Base-by-base conservation (phyloP, 1,140 invertebrate species). In the Drosophila suzukii region DNA sequence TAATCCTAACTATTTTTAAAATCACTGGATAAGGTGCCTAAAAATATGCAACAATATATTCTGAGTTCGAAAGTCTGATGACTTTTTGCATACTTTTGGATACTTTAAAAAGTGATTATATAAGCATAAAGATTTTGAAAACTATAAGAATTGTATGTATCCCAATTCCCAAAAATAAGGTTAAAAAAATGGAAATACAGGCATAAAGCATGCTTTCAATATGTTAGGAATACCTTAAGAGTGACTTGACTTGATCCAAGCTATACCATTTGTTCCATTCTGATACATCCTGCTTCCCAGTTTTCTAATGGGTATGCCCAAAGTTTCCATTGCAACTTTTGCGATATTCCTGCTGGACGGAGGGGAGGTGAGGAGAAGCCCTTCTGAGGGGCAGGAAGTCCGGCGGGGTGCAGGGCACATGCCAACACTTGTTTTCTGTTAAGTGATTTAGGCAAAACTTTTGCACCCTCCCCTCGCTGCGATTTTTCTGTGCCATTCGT, bases 361-460 rank as follows among this genome's bases (percentile, higher is more conserved):
- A 49, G 24, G 30, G 39, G 24, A 24, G 49, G 51, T 4, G 15
- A n/a, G 12, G n/a, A 15, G 6, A n/a, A 27, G 36, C 12, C 1
- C 30, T 20, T 15, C 36, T 36, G 36, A 65, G 47, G 13, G 17
- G 41, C 24, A 71, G 67, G 66, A 71, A 50, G 67, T 71, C 67
- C 67, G 67, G 36, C 65, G 65, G 51, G 44, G 36, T 12, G 65
- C 32, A 44, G 73, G 83, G 84, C 81, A 84, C 54, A 89, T 90
- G 85, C 84, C 84, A 89, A 89, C 85, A 89, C 84, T 89, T 89
- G 84, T 89, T 89, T 86, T 89, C 84, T 72, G 84, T 89, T 89
- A 89, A 89, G 84, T 89, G 84, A 89, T 89, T 89, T 89, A 90
- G 84, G 85, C 84, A 84, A 90, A 88, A 89, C 77, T 89, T 89